phyloP scores from a whole-genome alignment of 2,113 vertebrate genomes.

The Xiphophorus hellerii region DNA sequence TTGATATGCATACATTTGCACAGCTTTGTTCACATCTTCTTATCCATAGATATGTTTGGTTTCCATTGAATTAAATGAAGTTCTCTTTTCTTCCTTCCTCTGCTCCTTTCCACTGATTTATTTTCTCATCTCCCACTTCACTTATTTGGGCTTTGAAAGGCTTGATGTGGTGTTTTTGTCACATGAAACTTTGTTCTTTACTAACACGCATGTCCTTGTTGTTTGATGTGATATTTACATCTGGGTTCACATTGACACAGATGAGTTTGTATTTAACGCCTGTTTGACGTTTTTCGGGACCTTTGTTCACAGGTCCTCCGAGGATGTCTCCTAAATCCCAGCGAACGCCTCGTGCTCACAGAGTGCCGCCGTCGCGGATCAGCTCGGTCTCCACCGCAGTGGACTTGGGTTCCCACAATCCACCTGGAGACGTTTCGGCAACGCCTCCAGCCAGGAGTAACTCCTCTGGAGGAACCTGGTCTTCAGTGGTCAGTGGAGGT shows the following conservation, averaged over 20 bases:
- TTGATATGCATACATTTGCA: no score
- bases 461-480: constrained; percentile 96
- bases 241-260: constrained; percentile 11
- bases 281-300: constrained; percentile 6
- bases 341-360: constrained; percentile 92
- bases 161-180: constrained; percentile 45
- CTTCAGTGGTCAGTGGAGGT: constrained; percentile 98
- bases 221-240: constrained; percentile 20
- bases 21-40: not conserved
- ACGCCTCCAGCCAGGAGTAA: constrained; percentile 86
- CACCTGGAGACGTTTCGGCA: constrained; percentile 86
- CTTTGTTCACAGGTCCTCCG: constrained; percentile 86
- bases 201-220: constrained; percentile 61
- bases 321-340: constrained; percentile 99
- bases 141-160: constrained; percentile 42
- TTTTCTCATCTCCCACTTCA: constrained; percentile 26
- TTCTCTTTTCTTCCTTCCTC: not conserved
- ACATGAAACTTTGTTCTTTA: constrained; percentile 28
- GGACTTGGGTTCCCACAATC: constrained; percentile 91
- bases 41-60: not conserved
- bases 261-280: constrained; percentile 10
- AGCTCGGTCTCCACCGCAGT: constrained; percentile 86
- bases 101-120: not conserved
- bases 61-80: not conserved
- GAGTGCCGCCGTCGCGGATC: constrained; percentile 89